A percentile compares a stretch with the other conserved stretches of the same genome.
Conservation (phyloP, 2,888 invertebrate genomes). For the Candidula unifasciata region DNA sequence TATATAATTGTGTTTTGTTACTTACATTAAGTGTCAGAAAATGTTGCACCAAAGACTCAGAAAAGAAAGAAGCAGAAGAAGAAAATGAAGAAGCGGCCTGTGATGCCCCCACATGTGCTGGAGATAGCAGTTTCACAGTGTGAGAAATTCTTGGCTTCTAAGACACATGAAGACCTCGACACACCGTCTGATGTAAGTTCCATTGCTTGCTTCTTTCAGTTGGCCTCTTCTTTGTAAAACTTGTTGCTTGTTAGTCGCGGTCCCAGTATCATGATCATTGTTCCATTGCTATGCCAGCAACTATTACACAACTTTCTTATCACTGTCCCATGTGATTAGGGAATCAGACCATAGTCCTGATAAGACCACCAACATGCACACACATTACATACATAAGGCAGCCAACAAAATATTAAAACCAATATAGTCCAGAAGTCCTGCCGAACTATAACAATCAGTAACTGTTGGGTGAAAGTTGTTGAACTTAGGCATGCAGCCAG, state of each 20-base stretch:
- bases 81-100: constrained; percentile 62
- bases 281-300: background rate
- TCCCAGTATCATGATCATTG: background rate
- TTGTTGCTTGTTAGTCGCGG: no score
- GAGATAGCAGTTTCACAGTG: constrained; percentile 90
- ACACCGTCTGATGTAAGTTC: constrained; percentile 77
- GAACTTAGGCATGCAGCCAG: no score
- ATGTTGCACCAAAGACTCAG: background rate
- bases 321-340: no score
- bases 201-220: background rate
- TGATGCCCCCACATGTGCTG: constrained; percentile 85
- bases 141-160: constrained; percentile 83
- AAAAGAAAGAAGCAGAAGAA: constrained; percentile 38
- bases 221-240: background rate
- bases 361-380: no score
- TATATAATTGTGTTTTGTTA: background rate
- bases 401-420: no score
- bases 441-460: no score
- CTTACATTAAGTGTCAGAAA: background rate
- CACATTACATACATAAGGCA: no score
- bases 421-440: no score
- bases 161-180: constrained; percentile 85
- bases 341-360: no score
- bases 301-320: no score
- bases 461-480: no score